Evolutionary conservation across 2,888 invertebrate species (phyloP).

Genomic region (Crocallis elinguaria): DNA sequence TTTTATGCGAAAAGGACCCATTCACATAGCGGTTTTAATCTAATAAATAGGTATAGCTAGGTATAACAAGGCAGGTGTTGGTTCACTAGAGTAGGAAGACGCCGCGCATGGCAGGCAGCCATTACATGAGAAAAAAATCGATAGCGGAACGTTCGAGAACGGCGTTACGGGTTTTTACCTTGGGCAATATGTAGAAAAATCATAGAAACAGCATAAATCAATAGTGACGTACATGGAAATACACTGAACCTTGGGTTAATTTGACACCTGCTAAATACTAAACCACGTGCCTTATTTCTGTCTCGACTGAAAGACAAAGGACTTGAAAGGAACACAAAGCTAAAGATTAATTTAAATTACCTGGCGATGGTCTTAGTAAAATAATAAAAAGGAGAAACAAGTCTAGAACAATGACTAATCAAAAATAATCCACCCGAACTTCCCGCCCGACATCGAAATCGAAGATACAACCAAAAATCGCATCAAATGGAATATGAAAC

Average conservation of each 20-base stretch:
- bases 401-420: conserved; percentile 13
- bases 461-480: neutral
- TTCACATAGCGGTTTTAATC: neutral
- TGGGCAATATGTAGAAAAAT: conserved; percentile 1
- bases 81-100: neutral
- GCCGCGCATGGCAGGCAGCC: conserved; percentile 52
- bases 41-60: neutral
- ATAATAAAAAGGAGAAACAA: neutral
- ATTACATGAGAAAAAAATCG: conserved; percentile 57
- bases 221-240: conserved; percentile 1
- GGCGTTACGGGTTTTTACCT: conserved; percentile 6
- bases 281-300: conserved; percentile 27
- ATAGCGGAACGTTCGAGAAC: conserved; percentile 68
- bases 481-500: conserved; percentile 9
- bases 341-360: too few species aligned
- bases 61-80: neutral
- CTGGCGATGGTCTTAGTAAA: too few species aligned
- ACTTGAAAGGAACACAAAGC: neutral
- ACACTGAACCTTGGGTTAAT: conserved; percentile 9
- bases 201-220: neutral
- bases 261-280: conserved; percentile 4
- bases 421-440: conserved; percentile 18
- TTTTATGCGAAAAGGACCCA: too few species aligned
- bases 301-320: conserved; percentile 1
- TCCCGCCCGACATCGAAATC: conserved; percentile 11